Evolutionary conservation across 2,113 vertebrate species (phyloP), one percentile per base, ranked within the genome.

Genomic region (Tragelaphus imberbis): DNA sequence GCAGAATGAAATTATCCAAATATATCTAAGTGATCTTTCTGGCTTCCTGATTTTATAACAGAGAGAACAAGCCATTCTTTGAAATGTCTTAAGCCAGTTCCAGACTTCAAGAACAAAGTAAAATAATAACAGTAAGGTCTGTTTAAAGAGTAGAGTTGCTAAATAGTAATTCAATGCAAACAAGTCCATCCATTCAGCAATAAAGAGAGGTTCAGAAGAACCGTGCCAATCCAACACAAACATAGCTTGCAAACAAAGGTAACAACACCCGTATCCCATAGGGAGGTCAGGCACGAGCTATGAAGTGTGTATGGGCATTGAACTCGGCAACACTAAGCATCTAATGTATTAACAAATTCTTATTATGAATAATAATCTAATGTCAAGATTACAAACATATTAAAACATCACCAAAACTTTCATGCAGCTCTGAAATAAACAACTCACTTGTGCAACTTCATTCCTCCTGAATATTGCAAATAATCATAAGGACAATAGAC

Each of bases 51-150:
- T 90, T 92, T 95, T 92, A 90, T 68, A 88, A 92, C 28, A 88
- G 47, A 81, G 36, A 80, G 75, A 97, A 98, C 51, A 93, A 85
- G 53, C 5, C 23, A 88, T 92, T 97, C 77, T 97, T 84, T 90
- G 17, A 90, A 96, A 95, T 92, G 63, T 13, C 58, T 90, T 92
- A 79, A 61, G 59, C 19, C 16, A 89, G 40, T 91, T 63, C 56
- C 58, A 96, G 95, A 91, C 25, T 84, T 89, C 58, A 91, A 97
- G 59, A 94, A 86, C 65, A 93, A 97, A 59, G 28, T 75, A 14
- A 93, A 94, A 94, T 44, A 91, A 51, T 80, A 82, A 81, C 19
- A 14, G 23, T 79, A 95, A 96, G 40, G 61, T 23, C 59, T 86
- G 19, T 86, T 80, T 90, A 87, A 93, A 95, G 47, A 93, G 65